Conservation (phyloP, 2,888 invertebrate species). For the Melieria crassipennis region DNA sequence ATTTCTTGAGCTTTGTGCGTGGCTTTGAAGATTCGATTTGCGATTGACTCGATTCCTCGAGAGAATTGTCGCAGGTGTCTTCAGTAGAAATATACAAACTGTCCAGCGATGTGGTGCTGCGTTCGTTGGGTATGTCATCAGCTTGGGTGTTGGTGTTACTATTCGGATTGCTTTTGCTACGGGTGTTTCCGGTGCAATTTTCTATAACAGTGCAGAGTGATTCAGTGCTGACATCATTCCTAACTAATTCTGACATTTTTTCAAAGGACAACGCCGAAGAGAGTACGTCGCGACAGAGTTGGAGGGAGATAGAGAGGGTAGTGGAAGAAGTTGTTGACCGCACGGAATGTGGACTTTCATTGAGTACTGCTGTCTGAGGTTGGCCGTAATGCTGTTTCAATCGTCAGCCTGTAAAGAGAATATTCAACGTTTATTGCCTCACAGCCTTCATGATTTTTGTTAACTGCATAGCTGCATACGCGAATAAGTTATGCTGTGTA, state of each 20-base stretch:
- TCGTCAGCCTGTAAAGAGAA: too few species aligned
- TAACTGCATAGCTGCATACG: too few species aligned
- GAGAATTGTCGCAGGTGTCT: conserved; percentile 41
- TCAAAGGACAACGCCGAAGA: conserved; percentile 17
- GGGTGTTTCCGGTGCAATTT: conserved; percentile 39
- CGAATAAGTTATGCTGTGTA: too few species aligned
- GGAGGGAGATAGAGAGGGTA: conserved; percentile 47
- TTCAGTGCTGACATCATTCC: conserved; percentile 47
- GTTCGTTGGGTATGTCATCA: conserved; percentile 12
- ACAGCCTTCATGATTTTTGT: too few species aligned
- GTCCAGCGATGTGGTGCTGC: conserved; percentile 16
- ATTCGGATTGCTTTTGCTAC: conserved; percentile 37
- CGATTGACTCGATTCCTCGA: conserved; percentile 30
- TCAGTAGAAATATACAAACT: conserved; percentile 19
- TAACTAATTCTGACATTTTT: conserved; percentile 55
- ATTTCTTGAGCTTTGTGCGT: conserved; percentile 54
- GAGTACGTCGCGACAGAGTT: conserved; percentile 8
- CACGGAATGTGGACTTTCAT: conserved; percentile 26
- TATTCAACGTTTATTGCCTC: too few species aligned
- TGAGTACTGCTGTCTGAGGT: neutral
- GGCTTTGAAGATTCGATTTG: conserved; percentile 10
- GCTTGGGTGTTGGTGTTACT: conserved; percentile 19
- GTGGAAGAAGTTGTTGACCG: conserved; percentile 45
- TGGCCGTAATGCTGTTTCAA: too few species aligned
- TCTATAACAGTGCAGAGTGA: conserved; percentile 49